Percentiles rank a stretch among this genome's conserved stretches.
Evolutionary conservation across 2,888 invertebrate genomes (phyloP).

Genomic region (Acanthosoma haemorrhoidale): DNA sequence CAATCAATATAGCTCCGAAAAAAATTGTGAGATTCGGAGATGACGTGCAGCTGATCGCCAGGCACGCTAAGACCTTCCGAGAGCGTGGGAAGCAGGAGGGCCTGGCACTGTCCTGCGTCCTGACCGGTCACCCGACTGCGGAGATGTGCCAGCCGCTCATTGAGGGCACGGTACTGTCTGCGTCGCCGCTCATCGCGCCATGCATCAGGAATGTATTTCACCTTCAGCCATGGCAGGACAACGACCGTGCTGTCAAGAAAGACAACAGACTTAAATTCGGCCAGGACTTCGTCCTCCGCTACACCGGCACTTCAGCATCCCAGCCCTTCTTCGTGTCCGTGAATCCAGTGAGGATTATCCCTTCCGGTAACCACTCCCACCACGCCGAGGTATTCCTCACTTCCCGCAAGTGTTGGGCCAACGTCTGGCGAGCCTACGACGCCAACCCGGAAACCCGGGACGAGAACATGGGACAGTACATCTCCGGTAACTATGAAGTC

Average conservation of each 20-base stretch:
- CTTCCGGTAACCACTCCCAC: not conserved
- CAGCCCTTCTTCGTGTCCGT: conserved; percentile 7
- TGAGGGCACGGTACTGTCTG: conserved; percentile 5
- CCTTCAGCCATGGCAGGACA: not conserved
- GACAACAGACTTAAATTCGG: not conserved
- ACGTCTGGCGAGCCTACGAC: not conserved
- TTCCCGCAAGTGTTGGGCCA: not conserved
- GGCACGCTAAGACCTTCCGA: not conserved
- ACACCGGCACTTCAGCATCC: not conserved
- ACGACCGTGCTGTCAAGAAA: not conserved
- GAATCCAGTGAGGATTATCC: not conserved
- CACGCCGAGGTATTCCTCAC: conserved; percentile 7
- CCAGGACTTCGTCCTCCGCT: not conserved
- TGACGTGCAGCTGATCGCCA: conserved; percentile 14
- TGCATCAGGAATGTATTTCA: conserved; percentile 16
- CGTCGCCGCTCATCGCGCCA: conserved; percentile 3
- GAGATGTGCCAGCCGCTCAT: not conserved
- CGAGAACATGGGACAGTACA: not conserved
- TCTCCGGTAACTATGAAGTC: not conserved
- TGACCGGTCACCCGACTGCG: not conserved
- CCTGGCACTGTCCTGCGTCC: not conserved
- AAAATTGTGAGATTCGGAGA: not conserved
- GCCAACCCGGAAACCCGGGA: not conserved
- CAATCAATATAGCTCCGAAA: not conserved
- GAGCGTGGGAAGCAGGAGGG: not conserved